Evolutionary conservation across 2,113 vertebrate species (phyloP).

Genomic region (Menura novaehollandiae): DNA sequence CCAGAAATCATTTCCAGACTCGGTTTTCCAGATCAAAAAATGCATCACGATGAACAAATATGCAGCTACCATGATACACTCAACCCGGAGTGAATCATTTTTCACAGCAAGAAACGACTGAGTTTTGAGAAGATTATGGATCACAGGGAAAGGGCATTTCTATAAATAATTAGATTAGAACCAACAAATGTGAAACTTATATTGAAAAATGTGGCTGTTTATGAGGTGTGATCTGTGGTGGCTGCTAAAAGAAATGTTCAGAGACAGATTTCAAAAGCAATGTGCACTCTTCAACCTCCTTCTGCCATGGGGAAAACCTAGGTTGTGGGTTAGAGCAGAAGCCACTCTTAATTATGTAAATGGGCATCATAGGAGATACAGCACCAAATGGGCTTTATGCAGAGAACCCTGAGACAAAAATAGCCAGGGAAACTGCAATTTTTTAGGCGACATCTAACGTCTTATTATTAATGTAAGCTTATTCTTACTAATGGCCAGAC

Average conservation of each 20-base stretch:
- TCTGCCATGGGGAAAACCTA: background rate
- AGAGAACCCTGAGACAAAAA: background rate
- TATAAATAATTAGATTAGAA: constrained; percentile 32
- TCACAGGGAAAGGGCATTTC: constrained; percentile 2
- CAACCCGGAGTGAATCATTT: background rate
- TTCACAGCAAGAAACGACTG: background rate
- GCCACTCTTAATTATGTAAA: background rate
- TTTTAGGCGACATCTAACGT: background rate
- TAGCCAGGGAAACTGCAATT: background rate
- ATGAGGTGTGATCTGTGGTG: background rate
- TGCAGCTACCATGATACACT: background rate
- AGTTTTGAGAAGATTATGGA: background rate
- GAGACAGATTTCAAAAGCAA: background rate
- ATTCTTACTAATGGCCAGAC: background rate
- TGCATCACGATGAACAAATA: background rate
- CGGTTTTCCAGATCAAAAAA: background rate
- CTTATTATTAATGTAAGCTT: too few species aligned
- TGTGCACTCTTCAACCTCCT: background rate
- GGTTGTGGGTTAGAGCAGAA: background rate
- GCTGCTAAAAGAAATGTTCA: background rate
- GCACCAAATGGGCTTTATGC: background rate
- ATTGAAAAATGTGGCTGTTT: background rate
- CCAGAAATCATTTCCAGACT: background rate
- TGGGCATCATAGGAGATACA: background rate
- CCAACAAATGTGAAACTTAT: background rate